These are phyloP conservation scores for Apamea crenata DNA, from an alignment of 2,888 invertebrate genomes.

Conservation along the genomic window DNA sequence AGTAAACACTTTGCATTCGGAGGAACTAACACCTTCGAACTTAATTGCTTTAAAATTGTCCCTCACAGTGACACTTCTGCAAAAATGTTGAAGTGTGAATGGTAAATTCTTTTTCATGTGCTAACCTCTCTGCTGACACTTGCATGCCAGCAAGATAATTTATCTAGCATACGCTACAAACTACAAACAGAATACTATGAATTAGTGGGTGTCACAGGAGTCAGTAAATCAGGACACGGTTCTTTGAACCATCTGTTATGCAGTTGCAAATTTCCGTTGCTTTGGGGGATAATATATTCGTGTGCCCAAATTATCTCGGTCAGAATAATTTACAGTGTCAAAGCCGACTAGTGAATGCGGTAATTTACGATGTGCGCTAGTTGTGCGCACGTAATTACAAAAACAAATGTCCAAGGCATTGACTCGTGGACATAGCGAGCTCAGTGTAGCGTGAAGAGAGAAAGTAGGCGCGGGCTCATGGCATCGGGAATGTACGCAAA, in stretches of 20 bases:
- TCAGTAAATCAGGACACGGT: constrained; percentile 45
- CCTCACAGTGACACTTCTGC: constrained; percentile 21
- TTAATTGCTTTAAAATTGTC: constrained; percentile 61
- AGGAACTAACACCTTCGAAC: constrained; percentile 45
- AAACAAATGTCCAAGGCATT: constrained; percentile 77
- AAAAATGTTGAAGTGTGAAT: constrained; percentile 40
- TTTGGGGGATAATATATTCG: constrained; percentile 56
- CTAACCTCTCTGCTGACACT: constrained; percentile 24
- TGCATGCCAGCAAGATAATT: constrained; percentile 40
- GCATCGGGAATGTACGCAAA: constrained; percentile 78
- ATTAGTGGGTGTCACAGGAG: constrained; percentile 52
- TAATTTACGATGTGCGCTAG: constrained; percentile 69
- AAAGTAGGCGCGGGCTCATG: constrained; percentile 78
- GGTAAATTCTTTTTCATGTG: constrained; percentile 30
- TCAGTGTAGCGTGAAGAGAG: constrained; percentile 81
- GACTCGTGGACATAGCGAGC: constrained; percentile 75
- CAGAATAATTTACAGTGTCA: constrained; percentile 71
- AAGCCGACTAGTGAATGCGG: constrained; percentile 70
- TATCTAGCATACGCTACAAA: constrained; percentile 46
- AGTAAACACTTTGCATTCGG: constrained; percentile 67
- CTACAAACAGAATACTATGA: constrained; percentile 59
- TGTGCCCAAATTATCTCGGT: constrained; percentile 66
- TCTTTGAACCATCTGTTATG: constrained; percentile 50
- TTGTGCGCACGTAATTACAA: constrained; percentile 70
- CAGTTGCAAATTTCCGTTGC: constrained; percentile 50